A percentile compares a stretch with the other conserved stretches of the same genome.
Evolutionary conservation across 2,113 vertebrate genomes (phyloP).

Genomic region (Oryzias woworae): DNA sequence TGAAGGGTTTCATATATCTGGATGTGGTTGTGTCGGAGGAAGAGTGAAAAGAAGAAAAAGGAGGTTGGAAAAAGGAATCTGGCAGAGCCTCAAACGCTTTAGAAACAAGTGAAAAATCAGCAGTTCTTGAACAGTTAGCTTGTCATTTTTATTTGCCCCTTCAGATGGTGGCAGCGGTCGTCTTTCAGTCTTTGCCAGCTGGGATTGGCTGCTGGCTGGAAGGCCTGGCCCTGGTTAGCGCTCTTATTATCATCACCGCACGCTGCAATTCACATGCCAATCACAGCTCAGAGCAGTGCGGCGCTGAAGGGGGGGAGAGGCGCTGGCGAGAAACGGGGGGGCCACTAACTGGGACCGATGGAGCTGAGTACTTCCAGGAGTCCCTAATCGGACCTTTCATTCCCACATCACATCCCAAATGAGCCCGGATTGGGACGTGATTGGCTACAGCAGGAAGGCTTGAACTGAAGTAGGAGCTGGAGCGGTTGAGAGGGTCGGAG

Average conservation of each 20-base stretch:
- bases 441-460: slow-evolving; percentile 30
- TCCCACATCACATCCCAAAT: slow-evolving; percentile 48
- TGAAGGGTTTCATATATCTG: slow-evolving; percentile 72
- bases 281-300: slow-evolving; percentile 59
- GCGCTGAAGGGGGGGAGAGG: slow-evolving; percentile 34
- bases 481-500: slow-evolving; percentile 24
- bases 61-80: slow-evolving; percentile 36
- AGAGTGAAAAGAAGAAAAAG: slow-evolving; percentile 44
- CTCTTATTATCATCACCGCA: slow-evolving; percentile 82
- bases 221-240: slow-evolving; percentile 75
- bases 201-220: slow-evolving; percentile 73
- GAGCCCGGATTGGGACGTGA: slow-evolving; percentile 34
- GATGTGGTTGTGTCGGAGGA: slow-evolving; percentile 58
- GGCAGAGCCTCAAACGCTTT: slow-evolving; percentile 70
- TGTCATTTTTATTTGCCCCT: slow-evolving; percentile 82
- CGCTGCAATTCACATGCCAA: slow-evolving; percentile 83
- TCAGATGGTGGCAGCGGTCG: slow-evolving; percentile 72
- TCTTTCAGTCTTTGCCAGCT: slow-evolving; percentile 76
- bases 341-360: slow-evolving; percentile 44
- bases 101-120: slow-evolving; percentile 79
- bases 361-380: slow-evolving; percentile 78
- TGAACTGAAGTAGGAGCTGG: slow-evolving; percentile 25
- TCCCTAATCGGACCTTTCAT: slow-evolving; percentile 69
- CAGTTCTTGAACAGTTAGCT: slow-evolving; percentile 80
- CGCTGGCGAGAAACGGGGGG: slow-evolving; percentile 52